Evolutionary conservation across 1,140 invertebrate species (phyloP).

Genomic region (Polyergus mexicanus): DNA sequence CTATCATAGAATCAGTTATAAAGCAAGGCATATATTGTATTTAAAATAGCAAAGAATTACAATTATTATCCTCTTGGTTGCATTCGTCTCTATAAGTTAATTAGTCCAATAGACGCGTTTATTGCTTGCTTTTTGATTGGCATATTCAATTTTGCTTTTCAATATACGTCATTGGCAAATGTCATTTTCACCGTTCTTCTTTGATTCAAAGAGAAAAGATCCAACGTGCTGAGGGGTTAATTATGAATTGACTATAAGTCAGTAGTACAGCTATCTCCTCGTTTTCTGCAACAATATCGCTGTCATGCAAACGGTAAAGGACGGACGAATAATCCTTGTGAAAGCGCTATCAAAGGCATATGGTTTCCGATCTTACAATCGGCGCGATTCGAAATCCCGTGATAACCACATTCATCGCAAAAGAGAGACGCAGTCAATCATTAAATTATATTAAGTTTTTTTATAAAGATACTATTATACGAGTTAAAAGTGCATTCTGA

Average conservation of each 20-base stretch:
- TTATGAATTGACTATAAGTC: conserved; percentile 37
- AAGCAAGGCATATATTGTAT: too few relatives aligned
- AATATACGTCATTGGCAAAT: background rate
- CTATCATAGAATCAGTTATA: background rate
- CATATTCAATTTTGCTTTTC: background rate
- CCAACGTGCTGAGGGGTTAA: conserved; percentile 19
- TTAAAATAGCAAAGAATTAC: background rate
- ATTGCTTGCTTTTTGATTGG: background rate
- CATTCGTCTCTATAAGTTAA: background rate
- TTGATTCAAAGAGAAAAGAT: conserved; percentile 23
- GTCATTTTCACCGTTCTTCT: background rate
- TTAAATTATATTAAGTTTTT: background rate
- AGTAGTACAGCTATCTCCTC: conserved; percentile 53
- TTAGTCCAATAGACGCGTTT: background rate
- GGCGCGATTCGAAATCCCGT: background rate
- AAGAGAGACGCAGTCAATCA: too few relatives aligned
- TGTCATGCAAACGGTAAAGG: background rate
- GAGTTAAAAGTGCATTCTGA: background rate
- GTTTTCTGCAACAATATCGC: conserved; percentile 11
- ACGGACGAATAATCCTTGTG: conserved; percentile 25
- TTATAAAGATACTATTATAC: background rate
- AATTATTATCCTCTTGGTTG: background rate
- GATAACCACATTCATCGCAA: background rate
- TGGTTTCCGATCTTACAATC: conserved; percentile 5
- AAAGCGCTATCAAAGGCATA: conserved; percentile 20